Conservation (phyloP, 2,797 vertebrate species). For the Rhodeus uyekii region DNA sequence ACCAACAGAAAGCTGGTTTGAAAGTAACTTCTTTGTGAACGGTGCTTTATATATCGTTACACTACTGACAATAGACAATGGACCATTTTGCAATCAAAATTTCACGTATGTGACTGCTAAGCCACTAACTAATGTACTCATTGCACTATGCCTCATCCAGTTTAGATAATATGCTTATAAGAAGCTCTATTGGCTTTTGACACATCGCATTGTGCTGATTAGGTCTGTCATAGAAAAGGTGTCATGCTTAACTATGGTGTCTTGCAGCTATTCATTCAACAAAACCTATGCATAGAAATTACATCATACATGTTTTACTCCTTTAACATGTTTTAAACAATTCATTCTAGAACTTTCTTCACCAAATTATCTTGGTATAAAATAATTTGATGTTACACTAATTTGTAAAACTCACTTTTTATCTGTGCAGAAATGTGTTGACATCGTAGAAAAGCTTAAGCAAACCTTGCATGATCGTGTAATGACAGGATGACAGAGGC, state of each 20-base stretch:
- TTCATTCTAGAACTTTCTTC: background rate
- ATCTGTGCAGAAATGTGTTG: background rate
- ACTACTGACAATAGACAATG: background rate
- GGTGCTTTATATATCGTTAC: background rate
- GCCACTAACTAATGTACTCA: background rate
- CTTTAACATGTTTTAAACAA: background rate
- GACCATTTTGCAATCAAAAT: background rate
- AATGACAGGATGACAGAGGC: constrained; percentile 5
- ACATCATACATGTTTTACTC: background rate
- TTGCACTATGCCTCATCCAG: background rate
- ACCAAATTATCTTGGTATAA: background rate
- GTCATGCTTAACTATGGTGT: background rate
- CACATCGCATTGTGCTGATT: background rate
- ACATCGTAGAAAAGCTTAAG: background rate
- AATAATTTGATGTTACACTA: background rate
- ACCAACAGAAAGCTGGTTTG: background rate
- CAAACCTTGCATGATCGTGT: constrained; percentile 26
- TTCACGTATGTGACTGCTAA: background rate
- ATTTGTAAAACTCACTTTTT: constrained; percentile 7
- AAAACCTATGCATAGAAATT: background rate
- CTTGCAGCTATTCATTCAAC: background rate
- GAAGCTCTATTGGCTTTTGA: background rate
- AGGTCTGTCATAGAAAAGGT: background rate
- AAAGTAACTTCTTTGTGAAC: background rate
- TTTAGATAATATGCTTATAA: background rate